These are phyloP conservation scores for Drosophila nigrodunni DNA, from an alignment of 1,140 invertebrate genomes.

Conservation along the genomic window DNA sequence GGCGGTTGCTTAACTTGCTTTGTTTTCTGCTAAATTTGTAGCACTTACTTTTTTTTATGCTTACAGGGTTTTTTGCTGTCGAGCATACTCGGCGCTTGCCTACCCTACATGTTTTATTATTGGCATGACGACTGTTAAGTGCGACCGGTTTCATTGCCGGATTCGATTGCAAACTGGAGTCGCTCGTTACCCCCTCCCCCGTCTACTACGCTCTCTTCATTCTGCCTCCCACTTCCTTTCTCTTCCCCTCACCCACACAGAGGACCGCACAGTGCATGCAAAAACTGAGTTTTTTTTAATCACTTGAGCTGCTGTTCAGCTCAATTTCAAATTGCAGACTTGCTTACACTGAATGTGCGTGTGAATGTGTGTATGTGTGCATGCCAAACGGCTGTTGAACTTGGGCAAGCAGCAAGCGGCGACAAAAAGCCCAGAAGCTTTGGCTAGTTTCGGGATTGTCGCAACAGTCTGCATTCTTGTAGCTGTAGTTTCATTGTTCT, in stretches of 20 bases:
- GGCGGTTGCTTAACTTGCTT: too few species aligned
- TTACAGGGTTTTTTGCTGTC: too few species aligned
- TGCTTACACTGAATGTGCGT: slow-evolving; percentile 11
- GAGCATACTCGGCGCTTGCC: too few species aligned
- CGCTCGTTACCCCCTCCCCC: slow-evolving; percentile 1
- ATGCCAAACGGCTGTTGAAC: slow-evolving; percentile 30
- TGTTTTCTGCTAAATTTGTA: neutral
- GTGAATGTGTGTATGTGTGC: slow-evolving; percentile 3
- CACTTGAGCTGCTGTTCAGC: slow-evolving; percentile 10
- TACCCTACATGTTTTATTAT: slow-evolving; percentile 7
- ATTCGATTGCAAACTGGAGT: slow-evolving; percentile 40
- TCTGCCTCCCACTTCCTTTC: neutral
- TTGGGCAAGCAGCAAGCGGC: slow-evolving; percentile 20
- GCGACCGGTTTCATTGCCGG: slow-evolving; percentile 36
- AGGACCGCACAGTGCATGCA: neutral
- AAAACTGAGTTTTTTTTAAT: slow-evolving; percentile 26
- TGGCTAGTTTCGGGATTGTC: slow-evolving; percentile 11
- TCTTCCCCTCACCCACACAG: neutral
- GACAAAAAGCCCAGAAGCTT: slow-evolving; percentile 28
- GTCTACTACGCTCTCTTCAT: too few species aligned
- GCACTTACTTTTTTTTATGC: too few species aligned
- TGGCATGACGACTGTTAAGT: slow-evolving; percentile 23
- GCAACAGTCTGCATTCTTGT: slow-evolving; percentile 21
- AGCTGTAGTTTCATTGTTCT: neutral
- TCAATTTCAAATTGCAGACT: slow-evolving; percentile 32